Percentiles rank a stretch among this genome's conserved stretches.
Conservation (phyloP, 1,140 invertebrate species). For the Lepidurus arcticus region DNA sequence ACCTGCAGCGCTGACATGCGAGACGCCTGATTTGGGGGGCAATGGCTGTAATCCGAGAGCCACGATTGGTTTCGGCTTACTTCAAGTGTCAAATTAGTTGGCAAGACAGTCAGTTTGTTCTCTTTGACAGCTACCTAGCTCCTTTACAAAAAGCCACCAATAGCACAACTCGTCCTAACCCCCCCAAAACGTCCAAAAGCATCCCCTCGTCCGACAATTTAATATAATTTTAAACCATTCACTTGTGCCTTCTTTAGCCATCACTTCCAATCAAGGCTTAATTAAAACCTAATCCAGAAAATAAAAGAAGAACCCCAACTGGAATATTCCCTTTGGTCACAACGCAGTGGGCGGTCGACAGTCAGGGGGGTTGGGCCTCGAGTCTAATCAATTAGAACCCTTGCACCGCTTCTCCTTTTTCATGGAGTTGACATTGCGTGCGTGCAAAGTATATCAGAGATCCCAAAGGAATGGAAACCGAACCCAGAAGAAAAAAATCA, state of each 20-base stretch:
- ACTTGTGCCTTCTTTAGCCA: too few relatives aligned
- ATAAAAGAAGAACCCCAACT: too few relatives aligned
- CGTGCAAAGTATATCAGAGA: neutral
- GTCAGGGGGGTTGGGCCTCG: neutral
- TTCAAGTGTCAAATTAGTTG: slow-evolving; percentile 15
- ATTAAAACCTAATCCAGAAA: too few relatives aligned
- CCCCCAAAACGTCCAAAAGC: neutral
- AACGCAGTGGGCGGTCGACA: slow-evolving; percentile 9
- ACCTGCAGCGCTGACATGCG: too few relatives aligned
- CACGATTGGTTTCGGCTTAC: neutral
- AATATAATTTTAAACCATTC: too few relatives aligned
- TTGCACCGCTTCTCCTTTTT: neutral
- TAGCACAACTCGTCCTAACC: neutral
- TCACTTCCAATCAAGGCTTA: too few relatives aligned
- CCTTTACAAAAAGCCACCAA: too few relatives aligned
- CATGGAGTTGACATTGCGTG: neutral
- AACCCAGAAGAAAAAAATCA: neutral
- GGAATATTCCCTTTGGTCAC: neutral
- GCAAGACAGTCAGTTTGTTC: neutral
- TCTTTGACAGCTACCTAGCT: neutral
- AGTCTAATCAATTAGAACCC: slow-evolving; percentile 15
- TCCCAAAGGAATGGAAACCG: neutral
- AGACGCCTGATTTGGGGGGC: too few relatives aligned
- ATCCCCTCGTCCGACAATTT: neutral
- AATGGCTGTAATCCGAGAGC: neutral